Conservation (phyloP, 1,140 invertebrate genomes). For the Eurosta solidaginis region DNA sequence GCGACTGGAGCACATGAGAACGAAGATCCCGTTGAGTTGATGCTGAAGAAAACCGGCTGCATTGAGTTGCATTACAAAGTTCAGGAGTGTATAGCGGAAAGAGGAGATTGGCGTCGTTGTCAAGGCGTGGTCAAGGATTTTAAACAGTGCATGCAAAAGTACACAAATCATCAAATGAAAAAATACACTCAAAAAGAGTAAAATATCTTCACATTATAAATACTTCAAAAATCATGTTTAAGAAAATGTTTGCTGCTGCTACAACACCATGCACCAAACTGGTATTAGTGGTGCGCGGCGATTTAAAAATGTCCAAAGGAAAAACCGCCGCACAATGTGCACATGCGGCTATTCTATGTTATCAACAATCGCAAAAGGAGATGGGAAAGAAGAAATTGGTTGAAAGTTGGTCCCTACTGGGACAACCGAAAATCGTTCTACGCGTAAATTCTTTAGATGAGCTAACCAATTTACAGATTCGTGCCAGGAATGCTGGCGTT, state of each 20-base stretch:
- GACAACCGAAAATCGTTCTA: conserved; percentile 79
- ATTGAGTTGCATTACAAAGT: conserved; percentile 82
- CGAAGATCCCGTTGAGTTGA: conserved; percentile 79
- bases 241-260: neutral
- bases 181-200: conserved; percentile 56
- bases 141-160: conserved; percentile 73
- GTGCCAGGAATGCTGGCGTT: conserved; percentile 66
- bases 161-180: conserved; percentile 59
- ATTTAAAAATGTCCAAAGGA: conserved; percentile 80
- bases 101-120: conserved; percentile 89
- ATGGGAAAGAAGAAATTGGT: conserved; percentile 60
- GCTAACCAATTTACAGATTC: conserved; percentile 61
- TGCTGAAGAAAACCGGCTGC: conserved; percentile 88
- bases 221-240: conserved; percentile 12
- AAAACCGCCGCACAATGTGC: conserved; percentile 83
- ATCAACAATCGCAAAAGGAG: conserved; percentile 62
- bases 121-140: conserved; percentile 81
- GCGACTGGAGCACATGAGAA: neutral
- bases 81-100: conserved; percentile 86
- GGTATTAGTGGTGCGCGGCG: conserved; percentile 75
- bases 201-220: conserved; percentile 33
- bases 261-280: conserved; percentile 65
- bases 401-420: conserved; percentile 68
- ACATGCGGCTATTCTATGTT: conserved; percentile 76
- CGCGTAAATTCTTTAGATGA: conserved; percentile 63